These are phyloP conservation scores for Turdus rufiventris DNA, from an alignment of 2,113 vertebrate genomes.

Conservation along the genomic window DNA sequence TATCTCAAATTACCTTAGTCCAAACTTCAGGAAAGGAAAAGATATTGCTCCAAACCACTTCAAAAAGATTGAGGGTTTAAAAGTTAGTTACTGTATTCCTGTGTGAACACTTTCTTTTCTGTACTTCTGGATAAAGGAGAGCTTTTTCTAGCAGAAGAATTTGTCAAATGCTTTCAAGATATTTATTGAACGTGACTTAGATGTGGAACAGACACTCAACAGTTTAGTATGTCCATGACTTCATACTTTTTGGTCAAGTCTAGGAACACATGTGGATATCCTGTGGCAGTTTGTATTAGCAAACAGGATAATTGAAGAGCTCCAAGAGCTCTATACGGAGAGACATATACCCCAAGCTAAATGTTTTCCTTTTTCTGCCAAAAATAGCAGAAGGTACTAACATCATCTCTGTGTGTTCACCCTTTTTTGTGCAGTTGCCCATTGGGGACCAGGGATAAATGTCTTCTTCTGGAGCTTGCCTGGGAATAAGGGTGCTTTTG, in stretches of 20 bases:
- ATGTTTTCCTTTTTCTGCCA: not conserved
- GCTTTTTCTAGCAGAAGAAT: not conserved
- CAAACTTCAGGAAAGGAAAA: not conserved
- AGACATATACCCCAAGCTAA: not conserved
- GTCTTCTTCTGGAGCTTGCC: not conserved
- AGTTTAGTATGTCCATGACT: not conserved
- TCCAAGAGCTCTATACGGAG: not conserved
- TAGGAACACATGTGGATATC: not conserved
- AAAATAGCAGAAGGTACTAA: not conserved
- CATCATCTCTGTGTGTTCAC: fast-evolving
- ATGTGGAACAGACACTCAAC: not conserved
- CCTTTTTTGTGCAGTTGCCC: not conserved
- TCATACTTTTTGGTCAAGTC: not conserved
- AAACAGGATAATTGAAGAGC: not conserved
- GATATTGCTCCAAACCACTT: not conserved
- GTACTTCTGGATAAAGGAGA: not conserved
- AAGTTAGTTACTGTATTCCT: not conserved
- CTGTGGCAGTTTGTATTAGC: not conserved
- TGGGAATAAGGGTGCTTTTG: not conserved
- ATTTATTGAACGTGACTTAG: fast-evolving
- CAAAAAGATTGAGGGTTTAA: not conserved
- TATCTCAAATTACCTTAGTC: not conserved
- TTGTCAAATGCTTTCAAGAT: not conserved
- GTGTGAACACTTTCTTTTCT: not conserved
- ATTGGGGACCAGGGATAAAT: not conserved